Evolutionary conservation across 2,797 vertebrate genomes (phyloP).

Genomic region (Pseudochirops cupreus): DNA sequence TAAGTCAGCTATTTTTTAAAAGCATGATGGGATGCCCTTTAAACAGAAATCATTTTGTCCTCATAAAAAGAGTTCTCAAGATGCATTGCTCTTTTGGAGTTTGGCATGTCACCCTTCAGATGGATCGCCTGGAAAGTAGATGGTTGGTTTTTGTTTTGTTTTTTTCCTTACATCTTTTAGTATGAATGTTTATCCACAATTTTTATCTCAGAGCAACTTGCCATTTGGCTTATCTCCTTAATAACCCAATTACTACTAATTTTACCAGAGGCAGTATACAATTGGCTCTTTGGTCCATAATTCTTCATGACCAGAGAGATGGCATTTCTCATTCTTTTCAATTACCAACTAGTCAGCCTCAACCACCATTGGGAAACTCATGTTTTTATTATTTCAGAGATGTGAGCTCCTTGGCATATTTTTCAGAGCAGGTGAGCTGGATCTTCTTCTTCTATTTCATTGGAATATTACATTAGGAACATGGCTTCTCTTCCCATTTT

Average conservation of each 20-base stretch:
- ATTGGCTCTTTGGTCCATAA: slow-evolving; percentile 60
- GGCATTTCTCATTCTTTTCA: slow-evolving; percentile 72
- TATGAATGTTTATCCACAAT: slow-evolving; percentile 61
- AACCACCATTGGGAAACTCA: slow-evolving; percentile 64
- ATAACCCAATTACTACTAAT: slow-evolving; percentile 72
- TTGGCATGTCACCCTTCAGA: slow-evolving; percentile 56
- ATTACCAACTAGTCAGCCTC: slow-evolving; percentile 68
- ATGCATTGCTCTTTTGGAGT: slow-evolving; percentile 60
- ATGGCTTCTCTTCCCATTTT: slow-evolving; percentile 69
- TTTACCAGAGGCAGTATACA: slow-evolving; percentile 77
- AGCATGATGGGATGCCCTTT: slow-evolving; percentile 60
- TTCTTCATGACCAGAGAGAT: slow-evolving; percentile 67
- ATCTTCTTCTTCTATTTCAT: slow-evolving; percentile 66
- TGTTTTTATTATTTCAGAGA: slow-evolving; percentile 55
- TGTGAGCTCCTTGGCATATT: slow-evolving; percentile 63
- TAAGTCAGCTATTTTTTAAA: slow-evolving; percentile 36
- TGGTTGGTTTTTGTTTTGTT: slow-evolving; percentile 1
- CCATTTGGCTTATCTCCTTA: slow-evolving; percentile 73
- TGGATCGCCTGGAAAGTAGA: slow-evolving; percentile 62
- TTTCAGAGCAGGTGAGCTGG: slow-evolving; percentile 70
- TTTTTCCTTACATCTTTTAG: slow-evolving; percentile 62
- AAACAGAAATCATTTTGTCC: slow-evolving; percentile 64
- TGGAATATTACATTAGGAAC: slow-evolving; percentile 67
- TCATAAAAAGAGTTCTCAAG: slow-evolving; percentile 73
- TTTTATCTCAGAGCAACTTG: slow-evolving; percentile 70